Percentiles rank a stretch among this genome's conserved stretches.
These are phyloP conservation scores for Sebastes vulpes DNA, from an alignment of 2,797 vertebrate species.

Conservation along the genomic window DNA sequence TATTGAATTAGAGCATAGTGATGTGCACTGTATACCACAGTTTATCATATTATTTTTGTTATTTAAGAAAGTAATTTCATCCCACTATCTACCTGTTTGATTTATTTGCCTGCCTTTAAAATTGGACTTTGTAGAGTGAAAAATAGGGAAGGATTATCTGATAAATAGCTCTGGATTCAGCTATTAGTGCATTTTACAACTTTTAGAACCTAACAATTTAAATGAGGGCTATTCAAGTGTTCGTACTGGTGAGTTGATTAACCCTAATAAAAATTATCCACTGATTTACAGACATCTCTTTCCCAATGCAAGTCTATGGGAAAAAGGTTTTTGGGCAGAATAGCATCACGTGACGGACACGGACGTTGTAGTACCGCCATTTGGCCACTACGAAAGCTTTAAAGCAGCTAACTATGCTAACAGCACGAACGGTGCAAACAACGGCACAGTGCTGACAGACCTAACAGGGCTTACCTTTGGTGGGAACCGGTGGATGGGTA, in stretches of 20 bases:
- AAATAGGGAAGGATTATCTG: background rate
- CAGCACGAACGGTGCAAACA: background rate
- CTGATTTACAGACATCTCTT: too few relatives aligned
- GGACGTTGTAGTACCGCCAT: rapidly evolving
- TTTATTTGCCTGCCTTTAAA: background rate
- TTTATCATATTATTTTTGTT: background rate
- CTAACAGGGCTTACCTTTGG: background rate
- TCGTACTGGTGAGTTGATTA: too few relatives aligned
- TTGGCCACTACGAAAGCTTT: too few relatives aligned
- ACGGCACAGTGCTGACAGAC: background rate
- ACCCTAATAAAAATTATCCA: rapidly evolving
- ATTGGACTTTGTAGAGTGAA: background rate
- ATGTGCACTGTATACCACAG: background rate
- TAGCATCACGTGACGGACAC: too few relatives aligned
- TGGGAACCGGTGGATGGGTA: too few relatives aligned
- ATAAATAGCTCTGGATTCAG: too few relatives aligned
- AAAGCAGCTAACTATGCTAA: background rate
- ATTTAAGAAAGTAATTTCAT: background rate
- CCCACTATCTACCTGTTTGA: background rate
- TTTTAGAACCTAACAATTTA: too few relatives aligned
- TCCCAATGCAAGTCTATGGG: too few relatives aligned
- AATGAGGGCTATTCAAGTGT: too few relatives aligned
- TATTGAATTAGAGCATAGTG: background rate
- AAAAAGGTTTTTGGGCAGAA: too few relatives aligned
- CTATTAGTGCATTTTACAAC: too few relatives aligned